Evolutionary conservation across 2,888 invertebrate species (phyloP).

Genomic region (Euplexia lucipara): DNA sequence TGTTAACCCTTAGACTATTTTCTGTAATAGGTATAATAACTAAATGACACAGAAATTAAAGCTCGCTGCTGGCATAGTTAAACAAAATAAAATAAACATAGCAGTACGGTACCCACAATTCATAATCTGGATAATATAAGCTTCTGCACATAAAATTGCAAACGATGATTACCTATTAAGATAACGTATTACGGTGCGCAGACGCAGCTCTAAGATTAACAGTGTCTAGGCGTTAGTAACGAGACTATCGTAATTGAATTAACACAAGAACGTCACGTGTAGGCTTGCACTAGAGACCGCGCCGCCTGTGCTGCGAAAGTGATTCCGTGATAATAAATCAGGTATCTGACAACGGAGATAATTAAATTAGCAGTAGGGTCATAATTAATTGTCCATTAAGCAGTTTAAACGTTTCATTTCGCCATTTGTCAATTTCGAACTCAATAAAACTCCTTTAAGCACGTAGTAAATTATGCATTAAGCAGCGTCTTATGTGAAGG

Average conservation of each 20-base stretch:
- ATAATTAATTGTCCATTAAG: conserved; percentile 42
- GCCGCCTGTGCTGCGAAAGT: conserved; percentile 65
- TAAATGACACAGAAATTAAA: conserved; percentile 14
- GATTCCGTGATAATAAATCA: conserved; percentile 73
- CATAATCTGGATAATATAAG: conserved; percentile 23
- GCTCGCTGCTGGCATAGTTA: neutral
- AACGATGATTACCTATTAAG: conserved; percentile 50
- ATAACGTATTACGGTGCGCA: conserved; percentile 45
- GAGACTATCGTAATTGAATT: conserved; percentile 70
- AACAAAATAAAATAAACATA: conserved; percentile 25
- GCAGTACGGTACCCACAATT: conserved; percentile 5
- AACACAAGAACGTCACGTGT: conserved; percentile 68
- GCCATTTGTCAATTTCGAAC: neutral
- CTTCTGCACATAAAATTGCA: conserved; percentile 21
- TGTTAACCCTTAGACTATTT: conserved; percentile 4
- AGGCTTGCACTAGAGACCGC: conserved; percentile 51
- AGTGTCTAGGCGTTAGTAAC: conserved; percentile 57
- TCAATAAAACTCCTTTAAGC: conserved; percentile 9
- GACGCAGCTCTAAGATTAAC: conserved; percentile 46
- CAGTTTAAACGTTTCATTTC: neutral
- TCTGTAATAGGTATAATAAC: neutral
- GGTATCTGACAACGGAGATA: conserved; percentile 63
- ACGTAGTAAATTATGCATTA: too few species aligned
- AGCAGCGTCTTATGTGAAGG: too few species aligned
- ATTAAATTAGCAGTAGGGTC: conserved; percentile 57